Evolutionary conservation across 1,140 invertebrate species (phyloP).

Genomic region (Melitaea cinxia): DNA sequence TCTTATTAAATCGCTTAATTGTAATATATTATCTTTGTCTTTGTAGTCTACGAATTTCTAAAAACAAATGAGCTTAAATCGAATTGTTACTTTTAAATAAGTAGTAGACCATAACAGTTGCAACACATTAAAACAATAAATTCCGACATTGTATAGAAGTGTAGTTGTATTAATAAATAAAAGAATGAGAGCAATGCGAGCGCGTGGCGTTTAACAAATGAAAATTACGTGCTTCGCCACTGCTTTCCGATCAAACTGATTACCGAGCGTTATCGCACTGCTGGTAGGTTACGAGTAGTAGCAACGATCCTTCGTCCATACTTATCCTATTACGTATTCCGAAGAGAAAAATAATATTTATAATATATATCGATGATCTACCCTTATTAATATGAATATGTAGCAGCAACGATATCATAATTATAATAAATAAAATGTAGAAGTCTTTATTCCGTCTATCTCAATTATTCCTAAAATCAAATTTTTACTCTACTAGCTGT

Average conservation of each 20-base stretch:
- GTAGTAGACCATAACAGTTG: background rate
- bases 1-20: too few species aligned
- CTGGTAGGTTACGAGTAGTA: conserved; percentile 21
- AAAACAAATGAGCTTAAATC: too few species aligned
- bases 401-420: too few species aligned
- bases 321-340: conserved; percentile 16
- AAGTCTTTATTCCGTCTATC: too few species aligned
- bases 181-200: conserved; percentile 45
- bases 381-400: too few species aligned
- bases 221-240: conserved; percentile 59
- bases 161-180: conserved; percentile 47
- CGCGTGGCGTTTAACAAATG: conserved; percentile 68
- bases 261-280: conserved; percentile 20
- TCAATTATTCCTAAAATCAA: too few species aligned
- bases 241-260: conserved; percentile 38
- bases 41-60: too few species aligned
- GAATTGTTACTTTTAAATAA: background rate
- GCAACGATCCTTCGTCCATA: background rate
- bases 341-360: conserved; percentile 4
- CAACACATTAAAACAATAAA: background rate
- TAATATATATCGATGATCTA: background rate
- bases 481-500: too few species aligned
- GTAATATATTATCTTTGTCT: too few species aligned
- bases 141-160: conserved; percentile 15
- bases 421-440: too few species aligned